phyloP scores from a whole-genome alignment of 2,888 invertebrate genomes.

The Sesia bembeciformis region DNA sequence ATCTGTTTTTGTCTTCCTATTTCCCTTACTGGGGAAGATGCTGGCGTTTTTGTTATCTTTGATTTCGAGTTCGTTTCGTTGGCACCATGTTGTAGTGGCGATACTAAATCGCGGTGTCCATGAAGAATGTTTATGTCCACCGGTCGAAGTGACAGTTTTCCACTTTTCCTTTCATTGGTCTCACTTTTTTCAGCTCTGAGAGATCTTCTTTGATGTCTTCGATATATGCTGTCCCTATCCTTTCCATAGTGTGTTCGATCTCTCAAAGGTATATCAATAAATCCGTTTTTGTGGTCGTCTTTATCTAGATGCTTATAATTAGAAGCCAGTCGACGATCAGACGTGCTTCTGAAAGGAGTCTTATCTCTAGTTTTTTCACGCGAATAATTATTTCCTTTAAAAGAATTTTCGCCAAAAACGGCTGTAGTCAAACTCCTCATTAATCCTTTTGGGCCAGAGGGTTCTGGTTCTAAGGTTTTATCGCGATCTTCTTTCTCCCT shows the following conservation, averaged over 20 bases:
- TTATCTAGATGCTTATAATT: slow-evolving; percentile 46
- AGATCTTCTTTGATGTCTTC: slow-evolving; percentile 71
- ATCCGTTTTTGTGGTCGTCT: slow-evolving; percentile 53
- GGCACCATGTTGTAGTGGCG: slow-evolving; percentile 54
- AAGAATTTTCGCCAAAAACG: slow-evolving; percentile 79
- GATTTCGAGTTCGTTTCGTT: slow-evolving; percentile 41
- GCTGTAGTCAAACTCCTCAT: slow-evolving; percentile 84
- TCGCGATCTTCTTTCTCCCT: slow-evolving; percentile 76
- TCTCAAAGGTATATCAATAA: slow-evolving; percentile 32
- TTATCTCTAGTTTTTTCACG: slow-evolving; percentile 77
- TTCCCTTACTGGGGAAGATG: slow-evolving; percentile 51
- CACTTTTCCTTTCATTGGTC: slow-evolving; percentile 61
- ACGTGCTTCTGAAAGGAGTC: slow-evolving; percentile 75
- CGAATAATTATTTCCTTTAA: slow-evolving; percentile 68
- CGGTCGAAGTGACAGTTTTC: slow-evolving; percentile 68
- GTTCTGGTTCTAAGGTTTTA: slow-evolving; percentile 80
- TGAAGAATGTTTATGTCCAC: slow-evolving; percentile 67
- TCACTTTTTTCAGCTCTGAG: slow-evolving; percentile 78
- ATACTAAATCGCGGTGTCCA: slow-evolving; percentile 67
- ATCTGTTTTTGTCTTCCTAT: slow-evolving; percentile 58
- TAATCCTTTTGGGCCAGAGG: slow-evolving; percentile 57
- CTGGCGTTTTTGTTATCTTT: slow-evolving; percentile 42
- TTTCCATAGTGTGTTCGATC: slow-evolving; percentile 50
- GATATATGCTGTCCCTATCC: slow-evolving; percentile 66
- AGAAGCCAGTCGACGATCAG: slow-evolving; percentile 54